phyloP scores from a whole-genome alignment of 2,888 invertebrate genomes.

The Trissoscelio sp. region DNA sequence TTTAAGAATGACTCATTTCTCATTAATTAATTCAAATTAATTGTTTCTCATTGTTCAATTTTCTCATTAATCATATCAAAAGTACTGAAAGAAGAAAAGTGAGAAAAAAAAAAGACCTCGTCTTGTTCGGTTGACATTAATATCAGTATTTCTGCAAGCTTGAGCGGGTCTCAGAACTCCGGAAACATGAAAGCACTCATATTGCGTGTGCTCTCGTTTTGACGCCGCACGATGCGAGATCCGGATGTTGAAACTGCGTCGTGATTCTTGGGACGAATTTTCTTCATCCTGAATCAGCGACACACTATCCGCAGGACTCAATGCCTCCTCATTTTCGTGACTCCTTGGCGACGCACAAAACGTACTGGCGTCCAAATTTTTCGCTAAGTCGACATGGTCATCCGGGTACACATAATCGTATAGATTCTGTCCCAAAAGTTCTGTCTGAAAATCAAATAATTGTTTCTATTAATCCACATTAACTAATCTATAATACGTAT shows the following conservation, averaged over 20 bases:
- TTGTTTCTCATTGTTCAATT: too few relatives aligned
- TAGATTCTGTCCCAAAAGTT: constrained; percentile 92
- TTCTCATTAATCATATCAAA: too few relatives aligned
- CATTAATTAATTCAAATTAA: too few relatives aligned
- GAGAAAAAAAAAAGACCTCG: constrained; percentile 52
- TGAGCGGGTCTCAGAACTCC: constrained; percentile 83
- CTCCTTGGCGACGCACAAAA: constrained; percentile 62
- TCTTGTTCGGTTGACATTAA: constrained; percentile 62
- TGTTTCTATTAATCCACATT: too few relatives aligned
- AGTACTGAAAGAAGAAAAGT: too few relatives aligned
- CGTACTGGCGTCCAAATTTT: constrained; percentile 85
- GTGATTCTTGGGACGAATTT: constrained; percentile 79
- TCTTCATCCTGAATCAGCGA: constrained; percentile 53
- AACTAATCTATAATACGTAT: too few relatives aligned
- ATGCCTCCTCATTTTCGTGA: constrained; percentile 84
- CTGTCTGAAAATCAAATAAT: constrained; percentile 86
- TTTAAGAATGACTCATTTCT: too few relatives aligned
- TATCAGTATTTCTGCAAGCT: constrained; percentile 73
- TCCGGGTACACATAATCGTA: constrained; percentile 92
- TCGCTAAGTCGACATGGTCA: constrained; percentile 89
- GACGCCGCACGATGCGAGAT: constrained; percentile 83
- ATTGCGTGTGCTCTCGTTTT: constrained; percentile 84
- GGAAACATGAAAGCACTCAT: constrained; percentile 84
- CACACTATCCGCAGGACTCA: constrained; percentile 80
- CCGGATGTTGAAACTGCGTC: constrained; percentile 84